Conservation (phyloP, 1,140 invertebrate species). For the Drosophila bocqueti region DNA sequence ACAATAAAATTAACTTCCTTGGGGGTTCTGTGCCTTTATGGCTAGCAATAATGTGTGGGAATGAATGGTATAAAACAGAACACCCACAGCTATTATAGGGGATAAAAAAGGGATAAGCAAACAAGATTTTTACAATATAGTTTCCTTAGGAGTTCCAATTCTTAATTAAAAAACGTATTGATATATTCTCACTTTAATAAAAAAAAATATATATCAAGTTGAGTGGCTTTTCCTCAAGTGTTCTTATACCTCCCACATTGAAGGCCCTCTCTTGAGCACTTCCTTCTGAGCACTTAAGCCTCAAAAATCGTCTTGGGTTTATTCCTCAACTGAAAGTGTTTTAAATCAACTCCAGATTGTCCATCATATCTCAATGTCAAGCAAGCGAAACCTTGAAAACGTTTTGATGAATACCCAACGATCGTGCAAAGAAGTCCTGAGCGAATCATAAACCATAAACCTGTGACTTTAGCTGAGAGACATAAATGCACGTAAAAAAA, state of each 20-base stretch:
- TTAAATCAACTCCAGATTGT: constrained; percentile 38
- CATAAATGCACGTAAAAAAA: neutral
- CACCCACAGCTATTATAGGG: neutral
- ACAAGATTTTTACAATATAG: neutral
- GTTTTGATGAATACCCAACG: constrained; percentile 48
- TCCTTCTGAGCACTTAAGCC: neutral
- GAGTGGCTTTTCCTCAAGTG: constrained; percentile 1
- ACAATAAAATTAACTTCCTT: neutral
- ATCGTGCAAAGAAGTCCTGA: constrained; percentile 49
- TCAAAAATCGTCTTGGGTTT: neutral
- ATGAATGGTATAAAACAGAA: neutral
- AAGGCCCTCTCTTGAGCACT: neutral
- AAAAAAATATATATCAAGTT: neutral
- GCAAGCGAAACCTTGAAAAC: constrained; percentile 52
- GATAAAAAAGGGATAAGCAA: neutral
- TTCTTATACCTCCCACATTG: constrained; percentile 8
- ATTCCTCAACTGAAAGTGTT: constrained; percentile 9
- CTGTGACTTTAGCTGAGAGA: constrained; percentile 20
- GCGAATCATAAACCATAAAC: constrained; percentile 59
- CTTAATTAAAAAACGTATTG: no score
- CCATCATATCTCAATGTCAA: constrained; percentile 36
- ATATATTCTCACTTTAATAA: neutral
- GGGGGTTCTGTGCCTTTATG: neutral
- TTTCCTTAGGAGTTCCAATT: neutral
- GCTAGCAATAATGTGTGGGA: constrained; percentile 1